Percentiles rank a stretch among this genome's conserved stretches.
These are phyloP conservation scores for Nannoperca australis DNA, from an alignment of 2,797 vertebrate genomes.

Conservation along the genomic window DNA sequence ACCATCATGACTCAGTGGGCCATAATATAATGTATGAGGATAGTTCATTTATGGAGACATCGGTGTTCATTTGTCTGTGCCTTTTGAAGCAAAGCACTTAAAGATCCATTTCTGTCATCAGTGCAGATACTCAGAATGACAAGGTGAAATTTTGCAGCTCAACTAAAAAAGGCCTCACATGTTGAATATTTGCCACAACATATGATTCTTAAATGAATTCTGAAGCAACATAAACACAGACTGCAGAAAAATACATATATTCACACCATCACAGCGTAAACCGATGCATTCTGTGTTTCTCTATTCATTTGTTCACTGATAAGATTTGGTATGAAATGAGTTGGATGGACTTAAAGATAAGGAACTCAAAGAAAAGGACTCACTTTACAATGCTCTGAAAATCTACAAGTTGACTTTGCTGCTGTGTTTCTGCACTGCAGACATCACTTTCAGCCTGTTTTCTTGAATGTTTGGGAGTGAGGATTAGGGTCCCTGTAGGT, in stretches of 20 bases:
- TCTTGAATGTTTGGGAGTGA: neutral
- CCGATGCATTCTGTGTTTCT: neutral
- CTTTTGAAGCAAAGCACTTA: constrained; percentile 5
- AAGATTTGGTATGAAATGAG: neutral
- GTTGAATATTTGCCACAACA: neutral
- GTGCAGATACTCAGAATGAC: neutral
- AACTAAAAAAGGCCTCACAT: neutral
- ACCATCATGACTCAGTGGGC: constrained; percentile 7
- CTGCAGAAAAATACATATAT: neutral
- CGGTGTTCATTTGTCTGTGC: neutral
- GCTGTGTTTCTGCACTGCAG: neutral
- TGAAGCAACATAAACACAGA: neutral
- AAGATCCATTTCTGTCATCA: neutral
- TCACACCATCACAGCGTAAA: neutral
- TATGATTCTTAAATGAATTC: neutral
- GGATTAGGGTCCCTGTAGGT: neutral
- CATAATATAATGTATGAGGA: neutral
- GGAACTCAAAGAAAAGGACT: neutral
- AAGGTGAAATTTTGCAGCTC: neutral
- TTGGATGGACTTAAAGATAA: neutral
- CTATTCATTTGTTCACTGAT: constrained; percentile 2
- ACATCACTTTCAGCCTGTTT: neutral
- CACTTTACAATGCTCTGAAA: neutral
- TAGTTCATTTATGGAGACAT: neutral
- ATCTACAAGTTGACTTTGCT: neutral